Evolutionary conservation across 2,113 vertebrate genomes (phyloP).

Genomic region (Apodemus speciosus): DNA sequence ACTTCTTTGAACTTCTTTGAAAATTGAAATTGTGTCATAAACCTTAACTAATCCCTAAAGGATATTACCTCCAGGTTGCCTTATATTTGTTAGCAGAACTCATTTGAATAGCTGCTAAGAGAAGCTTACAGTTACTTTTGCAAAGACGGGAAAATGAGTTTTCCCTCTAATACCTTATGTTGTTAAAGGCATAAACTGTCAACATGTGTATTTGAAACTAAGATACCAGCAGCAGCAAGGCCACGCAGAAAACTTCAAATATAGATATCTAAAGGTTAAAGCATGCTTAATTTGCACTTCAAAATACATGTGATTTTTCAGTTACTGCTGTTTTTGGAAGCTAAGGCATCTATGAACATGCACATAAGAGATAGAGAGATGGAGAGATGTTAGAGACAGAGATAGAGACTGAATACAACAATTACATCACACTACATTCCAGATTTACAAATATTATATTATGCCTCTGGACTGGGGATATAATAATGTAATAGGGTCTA

Average conservation of each 20-base stretch:
- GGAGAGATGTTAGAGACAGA: fast-evolving
- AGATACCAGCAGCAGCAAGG: neutral
- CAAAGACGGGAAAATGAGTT: slow-evolving; percentile 40
- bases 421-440: slow-evolving; percentile 47
- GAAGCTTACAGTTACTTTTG: slow-evolving; percentile 29
- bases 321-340: neutral
- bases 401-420: neutral
- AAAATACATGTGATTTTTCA: neutral
- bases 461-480: neutral
- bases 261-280: neutral
- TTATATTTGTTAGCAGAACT: slow-evolving; percentile 49
- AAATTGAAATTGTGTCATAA: slow-evolving; percentile 75
- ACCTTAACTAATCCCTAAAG: slow-evolving; percentile 55
- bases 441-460: neutral
- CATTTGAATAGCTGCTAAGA: slow-evolving; percentile 41
- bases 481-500: neutral
- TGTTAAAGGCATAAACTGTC: slow-evolving; percentile 2
- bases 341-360: neutral
- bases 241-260: neutral
- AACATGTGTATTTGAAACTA: neutral
- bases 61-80: slow-evolving; percentile 57
- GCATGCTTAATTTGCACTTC: neutral
- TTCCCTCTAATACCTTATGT: slow-evolving; percentile 30
- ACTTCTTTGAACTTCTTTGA: slow-evolving; percentile 58
- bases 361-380: neutral